Base-by-base conservation (phyloP, 1,140 invertebrate genomes). In the Elysia chlorotica region DNA sequence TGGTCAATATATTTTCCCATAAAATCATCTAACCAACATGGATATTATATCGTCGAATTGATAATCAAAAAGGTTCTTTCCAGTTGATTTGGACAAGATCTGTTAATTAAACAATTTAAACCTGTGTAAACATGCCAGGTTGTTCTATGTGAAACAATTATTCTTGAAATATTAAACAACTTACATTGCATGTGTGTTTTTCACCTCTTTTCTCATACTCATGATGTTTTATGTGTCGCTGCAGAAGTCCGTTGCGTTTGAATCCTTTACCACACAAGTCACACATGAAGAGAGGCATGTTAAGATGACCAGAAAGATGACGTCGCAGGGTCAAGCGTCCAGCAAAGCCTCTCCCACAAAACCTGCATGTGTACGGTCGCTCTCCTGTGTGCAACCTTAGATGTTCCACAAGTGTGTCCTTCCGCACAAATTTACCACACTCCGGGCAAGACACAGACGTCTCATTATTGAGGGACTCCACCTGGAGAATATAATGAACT, bases 141-240 rank as follows among this genome's bases (percentile, higher is more conserved):
- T n/a, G n/a, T n/a, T n/a, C n/a, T n/a, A n/a, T n/a, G n/a, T n/a
- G 25, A 59, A 59, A 59, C 17, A 17, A 59, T 25, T 59, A 6
- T 59, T 59, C 25, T 25, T 59, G 14, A 19, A 10, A 21, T 17
- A 6, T 25, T 25, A 25, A 59, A 59, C 6, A 48, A 41, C 69
- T 71, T 35, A 88, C 88, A 2, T 88, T 88, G 79, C 92, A 93
- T 31, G 89, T 79, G 23, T 74, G 69, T 37, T 80, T 87, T 53
- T 78, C 75, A 33, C 77, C 78, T n/a, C 67, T 73, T 67, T 79
- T 81, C 62, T 83, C 73, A 53, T 71, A 79, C 2, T 76, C 71
- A 74, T 85, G 83, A 21, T 78, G 69, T 31, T 65, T 67, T 74
- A 82, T 78, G 76, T 86, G 84, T n/a, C 77, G 73, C 33, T 74